These are phyloP conservation scores for Gavialis gangeticus DNA, from an alignment of 2,113 vertebrate species.

Conservation along the genomic window DNA sequence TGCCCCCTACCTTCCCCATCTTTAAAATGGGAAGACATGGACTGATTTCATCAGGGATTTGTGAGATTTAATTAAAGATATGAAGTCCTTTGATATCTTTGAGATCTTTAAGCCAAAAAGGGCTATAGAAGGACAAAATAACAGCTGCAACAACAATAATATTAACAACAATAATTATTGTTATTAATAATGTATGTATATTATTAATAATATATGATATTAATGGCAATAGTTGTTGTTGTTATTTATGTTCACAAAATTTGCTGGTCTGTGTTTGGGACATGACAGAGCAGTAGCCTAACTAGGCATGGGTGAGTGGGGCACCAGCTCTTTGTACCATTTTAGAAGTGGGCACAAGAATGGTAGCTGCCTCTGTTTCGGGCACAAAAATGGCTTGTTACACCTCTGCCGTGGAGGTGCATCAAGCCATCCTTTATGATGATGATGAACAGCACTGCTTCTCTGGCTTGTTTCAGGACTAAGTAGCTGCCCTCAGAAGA, in stretches of 20 bases:
- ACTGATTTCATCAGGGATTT: conserved; percentile 5
- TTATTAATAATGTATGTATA: not conserved
- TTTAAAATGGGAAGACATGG: conserved; percentile 22
- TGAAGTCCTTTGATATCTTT: not conserved
- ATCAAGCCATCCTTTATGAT: too few species aligned
- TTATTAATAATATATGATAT: not conserved
- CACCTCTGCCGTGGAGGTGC: too few species aligned
- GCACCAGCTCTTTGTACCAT: too few species aligned
- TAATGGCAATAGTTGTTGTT: too few species aligned
- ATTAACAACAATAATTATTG: not conserved
- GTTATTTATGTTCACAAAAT: too few species aligned
- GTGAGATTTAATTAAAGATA: conserved; percentile 6
- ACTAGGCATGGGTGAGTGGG: too few species aligned
- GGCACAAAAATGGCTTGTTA: too few species aligned
- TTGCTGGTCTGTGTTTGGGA: too few species aligned
- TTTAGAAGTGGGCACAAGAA: too few species aligned
- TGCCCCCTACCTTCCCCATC: not conserved
- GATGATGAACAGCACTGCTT: not conserved
- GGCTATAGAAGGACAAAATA: not conserved
- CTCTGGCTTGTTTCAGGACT: not conserved
- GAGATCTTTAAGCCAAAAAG: conserved; percentile 30
- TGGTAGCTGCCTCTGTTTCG: too few species aligned
- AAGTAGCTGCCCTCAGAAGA: not conserved
- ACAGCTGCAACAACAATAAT: too few species aligned
- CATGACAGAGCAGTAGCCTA: too few species aligned